A percentile compares a stretch with the other conserved stretches of the same genome.
phyloP scores from a whole-genome alignment of 2,797 vertebrate species.

The Carcharodon carcharias region DNA sequence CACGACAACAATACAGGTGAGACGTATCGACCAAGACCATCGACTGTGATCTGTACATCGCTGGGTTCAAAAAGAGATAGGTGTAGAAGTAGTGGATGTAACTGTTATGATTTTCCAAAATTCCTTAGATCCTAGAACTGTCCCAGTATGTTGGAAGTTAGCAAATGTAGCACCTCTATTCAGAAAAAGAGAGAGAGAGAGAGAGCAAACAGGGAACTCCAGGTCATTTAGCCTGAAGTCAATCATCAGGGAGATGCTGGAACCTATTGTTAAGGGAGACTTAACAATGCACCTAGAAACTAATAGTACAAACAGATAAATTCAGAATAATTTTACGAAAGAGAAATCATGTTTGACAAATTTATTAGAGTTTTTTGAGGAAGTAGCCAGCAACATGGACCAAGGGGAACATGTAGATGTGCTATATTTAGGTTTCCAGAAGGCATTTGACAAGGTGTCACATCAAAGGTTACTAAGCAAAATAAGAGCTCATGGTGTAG shows the following conservation, averaged over 20 bases:
- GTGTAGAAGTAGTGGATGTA: background rate
- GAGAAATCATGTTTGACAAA: background rate
- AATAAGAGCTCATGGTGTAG: background rate
- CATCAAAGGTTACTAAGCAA: background rate
- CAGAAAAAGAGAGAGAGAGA: background rate
- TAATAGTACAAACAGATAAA: background rate
- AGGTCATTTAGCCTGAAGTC: background rate
- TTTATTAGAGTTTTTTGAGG: background rate
- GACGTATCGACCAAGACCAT: background rate
- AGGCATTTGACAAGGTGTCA: background rate
- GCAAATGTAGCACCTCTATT: background rate
- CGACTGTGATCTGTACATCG: background rate
- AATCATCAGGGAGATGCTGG: background rate
- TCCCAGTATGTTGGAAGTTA: background rate
- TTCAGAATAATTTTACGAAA: background rate
- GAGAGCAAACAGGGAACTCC: background rate
- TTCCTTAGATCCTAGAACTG: background rate
- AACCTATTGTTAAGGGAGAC: background rate
- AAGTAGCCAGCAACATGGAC: background rate
- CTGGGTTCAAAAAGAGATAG: background rate
- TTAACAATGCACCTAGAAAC: background rate
- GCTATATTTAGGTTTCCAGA: background rate
- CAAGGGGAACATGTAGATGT: background rate
- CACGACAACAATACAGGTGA: conserved; percentile 72
- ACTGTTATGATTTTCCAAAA: background rate